Conservation (phyloP, 2,797 vertebrate species). For the Cryptoblepharus egeriae region DNA sequence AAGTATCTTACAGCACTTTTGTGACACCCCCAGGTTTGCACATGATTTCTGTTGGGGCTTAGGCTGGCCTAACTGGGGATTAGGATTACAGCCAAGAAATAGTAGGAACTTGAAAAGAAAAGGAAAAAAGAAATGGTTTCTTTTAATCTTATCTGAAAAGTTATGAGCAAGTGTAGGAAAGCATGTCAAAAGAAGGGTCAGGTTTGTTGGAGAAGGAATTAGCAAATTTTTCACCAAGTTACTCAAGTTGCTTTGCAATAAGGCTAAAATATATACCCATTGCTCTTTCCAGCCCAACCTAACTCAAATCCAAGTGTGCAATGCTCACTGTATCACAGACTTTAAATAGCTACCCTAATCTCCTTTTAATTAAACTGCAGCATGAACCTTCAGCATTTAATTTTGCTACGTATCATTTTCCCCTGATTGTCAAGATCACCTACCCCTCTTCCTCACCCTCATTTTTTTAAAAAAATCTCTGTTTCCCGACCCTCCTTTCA, state of each 20-base stretch:
- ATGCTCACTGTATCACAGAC: neutral
- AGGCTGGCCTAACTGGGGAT: too few species aligned
- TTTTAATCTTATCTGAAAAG: neutral
- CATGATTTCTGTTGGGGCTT: too few species aligned
- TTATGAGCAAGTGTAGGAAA: accelerated
- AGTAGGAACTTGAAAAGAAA: neutral
- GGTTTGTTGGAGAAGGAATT: neutral
- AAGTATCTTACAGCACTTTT: too few species aligned
- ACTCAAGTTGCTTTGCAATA: neutral
- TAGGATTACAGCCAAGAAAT: too few species aligned
- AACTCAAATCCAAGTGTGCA: neutral
- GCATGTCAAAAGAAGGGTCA: neutral
- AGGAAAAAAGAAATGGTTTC: neutral
- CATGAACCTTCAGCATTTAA: slow-evolving; percentile 4
- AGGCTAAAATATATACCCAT: slow-evolving; percentile 10
- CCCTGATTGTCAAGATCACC: neutral
- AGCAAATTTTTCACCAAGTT: slow-evolving; percentile 6
- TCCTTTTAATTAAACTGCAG: neutral
- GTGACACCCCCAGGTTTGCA: too few species aligned
- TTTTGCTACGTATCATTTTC: neutral
- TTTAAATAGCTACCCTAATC: neutral
- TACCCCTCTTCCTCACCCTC: slow-evolving; percentile 6
- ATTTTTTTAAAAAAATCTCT: slow-evolving; percentile 18
- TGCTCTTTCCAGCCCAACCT: neutral
- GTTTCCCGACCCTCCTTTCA: slow-evolving; percentile 11